Evolutionary conservation across 1,140 invertebrate species (phyloP), one percentile per base, ranked within the genome.

Genomic region (Apis laboriosa): DNA sequence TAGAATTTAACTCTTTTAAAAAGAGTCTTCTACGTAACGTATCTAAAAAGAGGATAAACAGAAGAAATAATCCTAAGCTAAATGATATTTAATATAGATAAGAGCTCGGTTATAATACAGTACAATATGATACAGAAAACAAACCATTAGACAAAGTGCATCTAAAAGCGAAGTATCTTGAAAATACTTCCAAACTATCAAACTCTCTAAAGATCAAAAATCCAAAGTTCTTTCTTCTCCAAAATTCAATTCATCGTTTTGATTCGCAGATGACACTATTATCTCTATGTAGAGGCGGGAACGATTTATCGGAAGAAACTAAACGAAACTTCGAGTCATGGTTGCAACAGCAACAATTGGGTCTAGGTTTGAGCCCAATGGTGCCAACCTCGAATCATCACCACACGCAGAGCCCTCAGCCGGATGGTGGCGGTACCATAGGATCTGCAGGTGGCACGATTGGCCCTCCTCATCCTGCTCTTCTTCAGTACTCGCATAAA

Each of bases 401-500:
- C 80, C 92, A 92, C 43, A 91, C 89, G 53, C 93, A 93, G 79
- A 94, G 93, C 82, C 92, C 93, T 9, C 92, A 92, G n/a, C 86
- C 92, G 0, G 91, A 91, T 49, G 90, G 88, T 17, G 86, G 89
- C 1, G 90, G 90, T 68, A 82, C 90, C 17, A 88, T 92, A n/a
- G 90, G 92, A 9, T 88, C 87, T 9, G 73, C 89, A 0, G 66
- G 84, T 68, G 84, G 90, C 67, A 85, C 92, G 0, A 90, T 92
- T n/a, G 92, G 92, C n/a, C 91, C 91, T 49, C 90, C 92, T 1
- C 96, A 97, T 91, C 96, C 96, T 4, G 96, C 96, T 43, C 94
- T 97, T 78, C 96, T 97, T 95, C 96, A 76, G 95, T 97, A 88
- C 96, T 97, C 97, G 24, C 97, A 97, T 92, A 98, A 98, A 94